phyloP scores from a whole-genome alignment of 2,888 invertebrate species.

The Melieria crassipennis region DNA sequence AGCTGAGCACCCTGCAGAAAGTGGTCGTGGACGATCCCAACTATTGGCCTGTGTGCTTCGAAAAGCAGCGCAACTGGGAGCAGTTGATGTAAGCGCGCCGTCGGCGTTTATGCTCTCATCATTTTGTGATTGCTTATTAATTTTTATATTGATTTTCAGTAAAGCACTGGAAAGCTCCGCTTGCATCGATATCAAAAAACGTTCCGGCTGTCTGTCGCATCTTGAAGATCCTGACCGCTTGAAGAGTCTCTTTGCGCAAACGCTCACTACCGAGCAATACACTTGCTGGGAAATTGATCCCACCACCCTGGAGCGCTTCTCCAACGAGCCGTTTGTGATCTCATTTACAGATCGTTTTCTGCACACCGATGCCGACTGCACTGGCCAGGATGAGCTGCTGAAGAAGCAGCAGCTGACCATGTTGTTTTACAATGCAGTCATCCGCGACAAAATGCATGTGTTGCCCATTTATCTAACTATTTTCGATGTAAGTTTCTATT shows the following conservation, averaged over 20 bases:
- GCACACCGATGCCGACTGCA: constrained; percentile 53
- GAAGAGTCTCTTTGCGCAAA: constrained; percentile 80
- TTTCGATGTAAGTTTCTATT: constrained; percentile 69
- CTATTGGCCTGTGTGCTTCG: constrained; percentile 91
- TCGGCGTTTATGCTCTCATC: background rate
- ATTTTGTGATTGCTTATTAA: background rate
- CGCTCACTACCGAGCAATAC: constrained; percentile 76
- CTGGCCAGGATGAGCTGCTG: constrained; percentile 56
- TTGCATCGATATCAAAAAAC: constrained; percentile 85
- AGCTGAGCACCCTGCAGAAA: constrained; percentile 77
- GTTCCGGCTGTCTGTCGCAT: constrained; percentile 89
- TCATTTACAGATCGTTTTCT: constrained; percentile 78
- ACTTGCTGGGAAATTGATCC: constrained; percentile 67
- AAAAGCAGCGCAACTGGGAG: constrained; percentile 84
- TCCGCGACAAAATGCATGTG: constrained; percentile 80
- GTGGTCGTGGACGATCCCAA: constrained; percentile 84
- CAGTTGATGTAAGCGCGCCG: constrained; percentile 73
- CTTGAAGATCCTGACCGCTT: constrained; percentile 84
- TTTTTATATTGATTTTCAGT: constrained; percentile 59
- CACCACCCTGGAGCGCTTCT: constrained; percentile 78
- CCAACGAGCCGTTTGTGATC: constrained; percentile 76
- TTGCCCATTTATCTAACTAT: constrained; percentile 78
- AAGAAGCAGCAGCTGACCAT: constrained; percentile 73
- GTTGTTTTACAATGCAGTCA: constrained; percentile 82
- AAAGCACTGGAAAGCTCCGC: constrained; percentile 75